phyloP scores from a whole-genome alignment of 2,113 vertebrate species.

The Rallus limicola region DNA sequence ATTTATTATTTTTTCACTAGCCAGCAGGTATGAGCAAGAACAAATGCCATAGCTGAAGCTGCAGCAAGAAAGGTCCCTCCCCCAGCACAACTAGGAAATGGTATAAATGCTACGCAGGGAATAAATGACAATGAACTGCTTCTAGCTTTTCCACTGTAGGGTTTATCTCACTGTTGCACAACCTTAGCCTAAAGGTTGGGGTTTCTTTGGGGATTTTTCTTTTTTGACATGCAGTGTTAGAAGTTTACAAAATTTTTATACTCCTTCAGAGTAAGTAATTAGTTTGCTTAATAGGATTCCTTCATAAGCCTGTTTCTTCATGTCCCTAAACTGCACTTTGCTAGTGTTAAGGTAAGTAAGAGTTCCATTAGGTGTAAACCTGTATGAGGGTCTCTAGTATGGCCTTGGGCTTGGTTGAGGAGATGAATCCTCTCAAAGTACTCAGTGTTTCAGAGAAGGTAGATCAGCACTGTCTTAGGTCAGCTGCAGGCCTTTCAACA shows the following conservation, averaged over 20 bases:
- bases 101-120: constrained; percentile 17
- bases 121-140: constrained; percentile 48
- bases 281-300: background rate
- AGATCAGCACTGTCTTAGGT: background rate
- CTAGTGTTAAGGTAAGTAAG: background rate
- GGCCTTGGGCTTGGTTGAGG: background rate
- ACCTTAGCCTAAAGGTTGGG: constrained; percentile 51
- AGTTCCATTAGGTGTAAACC: background rate
- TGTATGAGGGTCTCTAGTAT: background rate
- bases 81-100: background rate
- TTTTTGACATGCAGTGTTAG: background rate
- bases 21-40: constrained; percentile 42
- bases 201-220: constrained; percentile 52
- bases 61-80: background rate
- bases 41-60: background rate
- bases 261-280: background rate
- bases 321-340: background rate
- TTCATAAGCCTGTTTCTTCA: background rate
- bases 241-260: constrained; percentile 17
- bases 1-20: background rate
- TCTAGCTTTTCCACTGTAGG: constrained; percentile 30
- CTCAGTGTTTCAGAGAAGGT: background rate
- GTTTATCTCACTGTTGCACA: constrained; percentile 45
- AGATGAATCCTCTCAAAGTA: background rate
- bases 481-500: background rate